phyloP scores from a whole-genome alignment of 2,113 vertebrate genomes.

The Propithecus coquereli region DNA sequence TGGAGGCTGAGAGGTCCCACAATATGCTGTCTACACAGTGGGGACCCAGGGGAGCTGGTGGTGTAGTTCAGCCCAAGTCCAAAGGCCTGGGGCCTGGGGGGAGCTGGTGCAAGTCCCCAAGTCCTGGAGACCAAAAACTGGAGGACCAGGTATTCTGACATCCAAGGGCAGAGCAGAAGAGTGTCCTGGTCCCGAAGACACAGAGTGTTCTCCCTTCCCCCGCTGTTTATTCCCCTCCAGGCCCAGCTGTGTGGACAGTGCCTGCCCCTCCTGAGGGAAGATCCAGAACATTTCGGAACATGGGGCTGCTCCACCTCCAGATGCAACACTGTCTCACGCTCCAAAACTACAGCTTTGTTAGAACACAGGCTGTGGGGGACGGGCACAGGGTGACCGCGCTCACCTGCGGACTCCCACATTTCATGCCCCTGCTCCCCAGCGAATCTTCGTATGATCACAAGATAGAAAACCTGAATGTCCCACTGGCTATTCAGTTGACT shows the following conservation, averaged over 20 bases:
- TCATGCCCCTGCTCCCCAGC: not conserved
- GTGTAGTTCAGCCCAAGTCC: not conserved
- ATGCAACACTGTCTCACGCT: fast-evolving
- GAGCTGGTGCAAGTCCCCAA: not conserved
- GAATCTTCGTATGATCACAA: not conserved
- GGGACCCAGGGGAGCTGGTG: not conserved
- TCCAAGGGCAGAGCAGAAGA: not conserved
- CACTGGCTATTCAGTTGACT: too few relatives aligned
- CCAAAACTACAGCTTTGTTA: not conserved
- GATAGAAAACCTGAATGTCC: not conserved
- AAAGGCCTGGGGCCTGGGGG: not conserved
- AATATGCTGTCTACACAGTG: not conserved
- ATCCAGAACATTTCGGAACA: not conserved
- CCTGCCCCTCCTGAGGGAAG: not conserved
- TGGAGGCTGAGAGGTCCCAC: not conserved
- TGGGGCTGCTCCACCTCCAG: not conserved
- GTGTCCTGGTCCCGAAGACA: not conserved
- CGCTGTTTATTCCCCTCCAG: not conserved
- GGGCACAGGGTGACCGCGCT: too few relatives aligned
- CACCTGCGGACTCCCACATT: too few relatives aligned
- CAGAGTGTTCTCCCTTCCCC: not conserved
- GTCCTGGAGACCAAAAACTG: not conserved
- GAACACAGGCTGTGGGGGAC: not conserved
- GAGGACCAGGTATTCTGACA: not conserved
- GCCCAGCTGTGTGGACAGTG: not conserved